phyloP scores from a whole-genome alignment of 2,113 vertebrate genomes.

The Oryzias curvinotus region DNA sequence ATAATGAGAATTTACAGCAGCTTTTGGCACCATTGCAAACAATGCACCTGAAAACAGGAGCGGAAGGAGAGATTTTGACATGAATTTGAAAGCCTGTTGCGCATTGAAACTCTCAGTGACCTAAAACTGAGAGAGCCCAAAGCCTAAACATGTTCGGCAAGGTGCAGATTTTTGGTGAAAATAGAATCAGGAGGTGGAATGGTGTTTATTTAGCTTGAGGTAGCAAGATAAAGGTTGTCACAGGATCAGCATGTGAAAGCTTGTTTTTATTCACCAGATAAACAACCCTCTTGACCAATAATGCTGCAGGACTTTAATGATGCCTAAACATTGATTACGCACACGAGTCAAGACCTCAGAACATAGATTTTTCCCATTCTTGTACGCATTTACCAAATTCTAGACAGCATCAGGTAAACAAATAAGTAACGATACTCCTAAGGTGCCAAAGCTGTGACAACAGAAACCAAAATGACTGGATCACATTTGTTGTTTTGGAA shows the following conservation, averaged over 20 bases:
- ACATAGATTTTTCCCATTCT: slow-evolving; percentile 16
- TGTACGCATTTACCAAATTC: not conserved
- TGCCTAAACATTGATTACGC: slow-evolving; percentile 14
- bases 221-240: slow-evolving; percentile 57
- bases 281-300: slow-evolving; percentile 57
- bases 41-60: slow-evolving; percentile 5
- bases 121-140: not conserved
- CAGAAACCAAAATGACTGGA: not conserved
- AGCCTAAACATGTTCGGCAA: slow-evolving; percentile 26
- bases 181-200: slow-evolving; percentile 43
- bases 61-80: no score
- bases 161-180: slow-evolving; percentile 32
- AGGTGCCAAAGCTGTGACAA: not conserved
- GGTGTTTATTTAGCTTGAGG: slow-evolving; percentile 56
- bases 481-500: slow-evolving; percentile 8
- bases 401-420: not conserved
- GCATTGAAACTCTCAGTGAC: no score
- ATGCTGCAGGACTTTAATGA: slow-evolving; percentile 23
- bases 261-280: slow-evolving; percentile 58
- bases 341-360: slow-evolving; percentile 5
- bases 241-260: slow-evolving; percentile 52
- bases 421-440: not conserved
- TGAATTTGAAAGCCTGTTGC: no score
- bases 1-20: not conserved
- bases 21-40: no score